These are phyloP conservation scores for Campopleginae sp. DNA, from an alignment of 2,888 invertebrate species.

Conservation along the genomic window DNA sequence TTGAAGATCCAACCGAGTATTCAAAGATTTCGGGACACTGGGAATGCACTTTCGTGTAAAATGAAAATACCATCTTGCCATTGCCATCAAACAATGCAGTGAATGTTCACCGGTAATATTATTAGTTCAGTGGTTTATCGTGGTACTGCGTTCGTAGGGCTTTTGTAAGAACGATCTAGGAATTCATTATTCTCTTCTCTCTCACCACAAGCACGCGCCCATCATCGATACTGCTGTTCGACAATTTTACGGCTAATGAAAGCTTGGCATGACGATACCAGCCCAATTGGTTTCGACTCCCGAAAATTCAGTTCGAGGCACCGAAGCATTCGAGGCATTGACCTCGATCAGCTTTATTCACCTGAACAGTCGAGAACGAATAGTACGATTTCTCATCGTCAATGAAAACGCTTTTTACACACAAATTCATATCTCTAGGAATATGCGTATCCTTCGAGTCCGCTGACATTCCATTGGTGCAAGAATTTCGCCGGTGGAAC, in stretches of 20 bases:
- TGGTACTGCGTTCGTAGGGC: neutral
- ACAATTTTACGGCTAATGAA: neutral
- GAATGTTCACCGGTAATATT: neutral
- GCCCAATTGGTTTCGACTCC: neutral
- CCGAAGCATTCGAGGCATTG: neutral
- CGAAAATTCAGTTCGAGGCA: neutral
- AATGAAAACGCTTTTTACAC: too few relatives aligned
- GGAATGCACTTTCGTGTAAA: neutral
- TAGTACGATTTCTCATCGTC: too few relatives aligned
- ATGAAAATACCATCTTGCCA: neutral
- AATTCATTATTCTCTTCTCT: neutral
- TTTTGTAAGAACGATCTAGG: neutral
- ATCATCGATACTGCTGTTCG: neutral
- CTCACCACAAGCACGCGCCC: neutral
- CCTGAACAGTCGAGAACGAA: too few relatives aligned
- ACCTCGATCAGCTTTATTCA: too few relatives aligned
- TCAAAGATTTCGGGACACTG: slow-evolving; percentile 22
- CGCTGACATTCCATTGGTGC: neutral
- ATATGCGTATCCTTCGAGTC: neutral
- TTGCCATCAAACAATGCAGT: slow-evolving; percentile 6
- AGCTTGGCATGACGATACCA: neutral
- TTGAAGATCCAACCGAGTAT: slow-evolving; percentile 43
- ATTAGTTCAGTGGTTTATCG: neutral
- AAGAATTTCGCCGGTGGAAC: neutral
- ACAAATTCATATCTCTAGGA: neutral